phyloP scores from a whole-genome alignment of 2,888 invertebrate species.

The Hesperia comma region DNA sequence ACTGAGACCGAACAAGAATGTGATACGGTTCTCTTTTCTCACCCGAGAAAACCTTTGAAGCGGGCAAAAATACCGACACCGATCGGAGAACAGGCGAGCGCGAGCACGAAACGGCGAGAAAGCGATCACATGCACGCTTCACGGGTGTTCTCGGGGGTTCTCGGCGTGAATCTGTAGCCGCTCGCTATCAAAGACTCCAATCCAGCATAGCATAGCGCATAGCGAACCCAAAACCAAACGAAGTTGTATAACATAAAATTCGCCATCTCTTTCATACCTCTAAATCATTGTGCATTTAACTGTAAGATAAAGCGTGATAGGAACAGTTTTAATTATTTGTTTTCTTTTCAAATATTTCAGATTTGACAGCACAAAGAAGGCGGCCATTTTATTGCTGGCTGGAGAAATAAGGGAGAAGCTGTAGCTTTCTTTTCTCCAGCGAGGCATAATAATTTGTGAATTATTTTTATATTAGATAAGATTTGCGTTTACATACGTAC shows the following conservation, averaged over 20 bases:
- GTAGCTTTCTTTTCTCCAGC: slow-evolving; percentile 51
- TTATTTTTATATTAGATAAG: slow-evolving; percentile 56
- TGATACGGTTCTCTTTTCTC: too few relatives aligned
- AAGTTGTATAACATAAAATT: slow-evolving; percentile 49
- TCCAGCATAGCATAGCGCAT: too few relatives aligned
- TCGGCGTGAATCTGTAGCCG: too few relatives aligned
- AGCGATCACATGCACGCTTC: too few relatives aligned
- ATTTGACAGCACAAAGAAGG: slow-evolving; percentile 82
- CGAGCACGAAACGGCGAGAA: too few relatives aligned
- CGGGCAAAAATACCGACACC: too few relatives aligned
- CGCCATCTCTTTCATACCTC: slow-evolving; percentile 59
- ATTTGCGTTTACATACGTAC: slow-evolving; percentile 63
- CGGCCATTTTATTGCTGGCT: slow-evolving; percentile 81
- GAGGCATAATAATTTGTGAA: slow-evolving; percentile 64
- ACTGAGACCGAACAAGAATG: too few relatives aligned
- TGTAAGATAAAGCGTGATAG: slow-evolving; percentile 67
- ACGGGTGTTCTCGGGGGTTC: too few relatives aligned
- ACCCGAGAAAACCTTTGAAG: too few relatives aligned
- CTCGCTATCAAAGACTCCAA: too few relatives aligned
- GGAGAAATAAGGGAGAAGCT: slow-evolving; percentile 63
- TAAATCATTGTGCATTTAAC: slow-evolving; percentile 57
- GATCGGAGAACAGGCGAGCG: too few relatives aligned
- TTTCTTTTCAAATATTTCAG: slow-evolving; percentile 74
- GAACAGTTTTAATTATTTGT: slow-evolving; percentile 75
- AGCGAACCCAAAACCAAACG: too few relatives aligned